phyloP scores from a whole-genome alignment of 2,888 invertebrate species.

The Eilema griseolum region DNA sequence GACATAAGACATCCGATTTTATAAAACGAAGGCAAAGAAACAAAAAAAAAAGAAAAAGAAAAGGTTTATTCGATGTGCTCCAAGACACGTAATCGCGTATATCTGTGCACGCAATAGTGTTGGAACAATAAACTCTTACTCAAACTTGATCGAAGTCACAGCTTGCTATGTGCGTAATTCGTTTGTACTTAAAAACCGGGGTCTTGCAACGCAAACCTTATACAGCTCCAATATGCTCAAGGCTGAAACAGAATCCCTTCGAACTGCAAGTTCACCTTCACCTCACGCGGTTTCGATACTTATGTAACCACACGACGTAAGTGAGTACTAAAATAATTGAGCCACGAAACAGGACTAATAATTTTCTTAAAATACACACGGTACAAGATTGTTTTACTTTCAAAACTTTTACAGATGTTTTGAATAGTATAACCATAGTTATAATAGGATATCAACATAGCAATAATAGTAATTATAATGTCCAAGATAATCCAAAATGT shows the following conservation, averaged over 20 bases:
- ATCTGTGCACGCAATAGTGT: background rate
- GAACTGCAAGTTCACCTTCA: slow-evolving; percentile 13
- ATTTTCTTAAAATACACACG: too few relatives aligned
- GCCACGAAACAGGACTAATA: background rate
- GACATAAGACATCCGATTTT: too few relatives aligned
- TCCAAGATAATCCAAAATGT: too few relatives aligned
- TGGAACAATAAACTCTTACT: background rate
- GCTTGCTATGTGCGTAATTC: background rate
- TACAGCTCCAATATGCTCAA: background rate
- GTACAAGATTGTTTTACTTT: too few relatives aligned
- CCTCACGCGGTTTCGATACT: background rate
- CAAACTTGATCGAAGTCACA: background rate
- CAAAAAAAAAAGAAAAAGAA: too few relatives aligned
- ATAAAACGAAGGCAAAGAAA: too few relatives aligned
- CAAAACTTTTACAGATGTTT: too few relatives aligned
- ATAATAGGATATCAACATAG: too few relatives aligned
- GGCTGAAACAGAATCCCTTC: slow-evolving; percentile 11
- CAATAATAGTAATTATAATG: too few relatives aligned
- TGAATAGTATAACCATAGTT: too few relatives aligned
- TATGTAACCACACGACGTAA: background rate
- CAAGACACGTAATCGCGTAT: too few relatives aligned
- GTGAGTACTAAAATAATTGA: background rate
- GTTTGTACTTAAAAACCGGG: background rate
- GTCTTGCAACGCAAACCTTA: background rate
- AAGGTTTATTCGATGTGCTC: too few relatives aligned